These are phyloP conservation scores for Toxotes jaculatrix DNA, from an alignment of 2,113 vertebrate genomes.

Conservation along the genomic window DNA sequence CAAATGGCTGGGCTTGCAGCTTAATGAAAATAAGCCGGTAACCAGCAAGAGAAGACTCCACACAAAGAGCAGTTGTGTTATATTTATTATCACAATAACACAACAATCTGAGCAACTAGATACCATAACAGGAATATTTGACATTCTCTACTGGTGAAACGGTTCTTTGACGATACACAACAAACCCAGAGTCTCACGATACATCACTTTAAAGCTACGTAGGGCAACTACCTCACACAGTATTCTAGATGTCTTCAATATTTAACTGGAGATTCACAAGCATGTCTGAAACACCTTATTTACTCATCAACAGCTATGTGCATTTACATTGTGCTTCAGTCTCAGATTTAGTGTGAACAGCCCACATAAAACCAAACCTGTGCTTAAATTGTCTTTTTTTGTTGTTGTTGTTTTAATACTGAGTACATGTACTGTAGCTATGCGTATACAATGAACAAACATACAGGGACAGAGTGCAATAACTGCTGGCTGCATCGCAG, in stretches of 20 bases:
- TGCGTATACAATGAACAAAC: conserved; percentile 47
- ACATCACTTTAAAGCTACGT: conserved; percentile 52
- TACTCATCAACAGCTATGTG: conserved; percentile 63
- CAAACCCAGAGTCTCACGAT: conserved; percentile 48
- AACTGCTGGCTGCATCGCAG: conserved; percentile 9
- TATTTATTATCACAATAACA: conserved; percentile 72
- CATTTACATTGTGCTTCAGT: conserved; percentile 70
- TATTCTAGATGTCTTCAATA: conserved; percentile 38
- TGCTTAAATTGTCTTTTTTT: conserved; percentile 28
- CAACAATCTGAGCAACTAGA: conserved; percentile 55
- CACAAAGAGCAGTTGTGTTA: conserved; percentile 26
- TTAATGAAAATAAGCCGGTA: background rate
- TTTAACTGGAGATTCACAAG: conserved; percentile 47
- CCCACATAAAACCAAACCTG: conserved; percentile 42
- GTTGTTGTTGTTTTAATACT: background rate
- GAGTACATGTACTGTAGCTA: conserved; percentile 39
- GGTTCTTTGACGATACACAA: conserved; percentile 49
- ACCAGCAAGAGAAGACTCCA: conserved; percentile 32
- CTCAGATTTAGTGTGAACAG: conserved; percentile 29
- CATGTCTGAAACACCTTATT: conserved; percentile 53
- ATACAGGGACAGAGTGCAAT: conserved; percentile 41
- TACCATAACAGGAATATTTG: conserved; percentile 45
- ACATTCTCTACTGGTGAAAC: conserved; percentile 39
- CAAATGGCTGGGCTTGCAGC: background rate
- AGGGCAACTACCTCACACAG: conserved; percentile 39